A percentile compares a stretch with the other conserved stretches of the same genome.
Conservation (phyloP, 2,113 vertebrate species). For the Hydrochoerus hydrochaeris region DNA sequence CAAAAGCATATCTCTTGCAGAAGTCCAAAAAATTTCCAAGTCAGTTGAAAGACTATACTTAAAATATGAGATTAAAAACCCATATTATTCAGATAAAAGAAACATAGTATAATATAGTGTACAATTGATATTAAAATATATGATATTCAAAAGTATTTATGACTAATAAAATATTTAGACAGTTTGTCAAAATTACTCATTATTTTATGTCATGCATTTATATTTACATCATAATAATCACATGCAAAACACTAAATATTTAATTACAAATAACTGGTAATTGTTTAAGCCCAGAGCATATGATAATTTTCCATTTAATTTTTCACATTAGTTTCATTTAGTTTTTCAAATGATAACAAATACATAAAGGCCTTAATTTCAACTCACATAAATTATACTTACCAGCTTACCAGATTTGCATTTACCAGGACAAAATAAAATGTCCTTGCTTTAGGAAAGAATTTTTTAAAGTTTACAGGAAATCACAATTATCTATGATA, state of each 20-base stretch:
- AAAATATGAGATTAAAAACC: background rate
- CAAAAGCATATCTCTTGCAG: conserved; percentile 58
- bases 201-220: background rate
- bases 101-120: background rate
- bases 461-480: background rate
- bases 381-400: background rate
- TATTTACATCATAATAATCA: background rate
- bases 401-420: background rate
- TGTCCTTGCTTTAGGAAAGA: background rate
- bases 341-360: background rate
- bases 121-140: background rate
- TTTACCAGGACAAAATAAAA: background rate
- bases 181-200: conserved; percentile 1
- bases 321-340: background rate
- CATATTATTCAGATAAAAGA: background rate
- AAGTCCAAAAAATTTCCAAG: conserved; percentile 11
- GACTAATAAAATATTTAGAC: background rate
- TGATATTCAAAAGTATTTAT: background rate
- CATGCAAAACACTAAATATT: background rate
- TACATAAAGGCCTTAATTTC: background rate
- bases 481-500: background rate
- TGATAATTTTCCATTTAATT: background rate
- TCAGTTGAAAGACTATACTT: background rate
- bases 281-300: background rate
- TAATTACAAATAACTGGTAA: conserved; percentile 19